Base-by-base conservation (phyloP, 1,140 invertebrate genomes). In the Arion vulgaris region DNA sequence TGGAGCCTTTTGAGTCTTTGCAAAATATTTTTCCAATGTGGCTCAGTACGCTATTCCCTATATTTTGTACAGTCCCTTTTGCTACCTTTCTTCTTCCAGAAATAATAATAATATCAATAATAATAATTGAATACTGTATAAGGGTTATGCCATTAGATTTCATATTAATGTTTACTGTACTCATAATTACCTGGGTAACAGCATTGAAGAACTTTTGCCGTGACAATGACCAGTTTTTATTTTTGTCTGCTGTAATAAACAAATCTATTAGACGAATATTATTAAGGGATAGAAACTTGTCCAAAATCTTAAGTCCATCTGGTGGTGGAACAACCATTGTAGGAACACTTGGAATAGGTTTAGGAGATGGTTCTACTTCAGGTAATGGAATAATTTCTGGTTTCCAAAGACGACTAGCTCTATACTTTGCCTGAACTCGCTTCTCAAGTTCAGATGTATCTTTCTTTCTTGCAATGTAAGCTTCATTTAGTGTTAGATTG, bases 141-240 rank as follows among this genome's bases (percentile, higher is more conserved):
- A 23, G 15, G 26, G 53, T 57, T 19, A 57, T 19, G 23, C 53
- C 26, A n/a, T 57, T 19, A 57, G 19, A 23, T 57, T 23, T 57
- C 26, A 15, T 57, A 45, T 45, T 45, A 45, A 57, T 57, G 53
- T 57, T 49, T 19, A 49, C 9, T 19, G 19, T 19, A 19, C 23
- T 23, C 23, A 57, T 57, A 39, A 62, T 84, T 87, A 91, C 91
- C 84, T 88, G 72, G 83, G 84, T 82, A 53, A 91, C 87, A 36
- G 86, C 87, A 36, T 87, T 87, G 51, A 83, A 83, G 74, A 92
- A 90, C 76, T 92, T 90, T 39, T 88, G 85, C 77, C 86, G 87
- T 11, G 90, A 87, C 34, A 91, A 66, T 73, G 85, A 84, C 91
- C 91, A 92, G 73, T 87, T 88, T 73, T 92, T 91, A 77, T 91